A percentile compares a stretch with the other conserved stretches of the same genome.
phyloP scores from a whole-genome alignment of 2,888 invertebrate genomes.

The Apoda limacodes region DNA sequence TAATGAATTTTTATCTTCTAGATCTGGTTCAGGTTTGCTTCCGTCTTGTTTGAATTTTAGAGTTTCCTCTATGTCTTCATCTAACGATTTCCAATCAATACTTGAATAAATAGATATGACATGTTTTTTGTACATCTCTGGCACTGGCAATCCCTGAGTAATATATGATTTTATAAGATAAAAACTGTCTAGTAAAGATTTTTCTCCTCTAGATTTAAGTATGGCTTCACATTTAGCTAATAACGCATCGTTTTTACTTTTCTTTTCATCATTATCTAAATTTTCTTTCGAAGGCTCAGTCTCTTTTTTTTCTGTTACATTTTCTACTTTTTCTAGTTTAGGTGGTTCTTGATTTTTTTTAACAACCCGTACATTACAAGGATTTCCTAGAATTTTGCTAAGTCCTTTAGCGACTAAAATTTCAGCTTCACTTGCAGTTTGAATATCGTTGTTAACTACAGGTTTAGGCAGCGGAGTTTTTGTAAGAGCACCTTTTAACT shows the following conservation, averaged over 20 bases:
- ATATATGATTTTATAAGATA: slow-evolving; percentile 54
- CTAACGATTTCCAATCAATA: slow-evolving; percentile 46
- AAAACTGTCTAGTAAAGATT: slow-evolving; percentile 47
- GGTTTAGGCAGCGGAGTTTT: slow-evolving; percentile 27
- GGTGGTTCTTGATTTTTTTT: slow-evolving; percentile 28
- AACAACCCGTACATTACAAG: slow-evolving; percentile 32
- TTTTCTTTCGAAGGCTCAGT: slow-evolving; percentile 21
- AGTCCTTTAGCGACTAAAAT: slow-evolving; percentile 55
- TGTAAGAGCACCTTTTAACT: slow-evolving; percentile 37
- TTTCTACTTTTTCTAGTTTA: slow-evolving; percentile 19
- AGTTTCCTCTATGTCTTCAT: slow-evolving; percentile 42
- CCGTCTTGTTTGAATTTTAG: slow-evolving; percentile 22
- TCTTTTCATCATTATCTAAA: slow-evolving; percentile 28
- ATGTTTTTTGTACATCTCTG: slow-evolving; percentile 52
- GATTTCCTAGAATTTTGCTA: slow-evolving; percentile 50
- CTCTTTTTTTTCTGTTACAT: slow-evolving; percentile 25
- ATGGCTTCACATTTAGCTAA: slow-evolving; percentile 52
- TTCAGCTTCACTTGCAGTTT: slow-evolving; percentile 50
- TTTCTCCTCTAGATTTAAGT: slow-evolving; percentile 48
- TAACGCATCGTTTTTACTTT: slow-evolving; percentile 38
- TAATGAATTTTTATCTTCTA: slow-evolving; percentile 25
- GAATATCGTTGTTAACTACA: slow-evolving; percentile 8
- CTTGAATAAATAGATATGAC: slow-evolving; percentile 52
- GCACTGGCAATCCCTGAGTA: slow-evolving; percentile 47
- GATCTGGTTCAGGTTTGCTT: slow-evolving; percentile 18